These are phyloP conservation scores for Spea multiplicata DNA, from an alignment of 2,113 vertebrate species.

Conservation along the genomic window DNA sequence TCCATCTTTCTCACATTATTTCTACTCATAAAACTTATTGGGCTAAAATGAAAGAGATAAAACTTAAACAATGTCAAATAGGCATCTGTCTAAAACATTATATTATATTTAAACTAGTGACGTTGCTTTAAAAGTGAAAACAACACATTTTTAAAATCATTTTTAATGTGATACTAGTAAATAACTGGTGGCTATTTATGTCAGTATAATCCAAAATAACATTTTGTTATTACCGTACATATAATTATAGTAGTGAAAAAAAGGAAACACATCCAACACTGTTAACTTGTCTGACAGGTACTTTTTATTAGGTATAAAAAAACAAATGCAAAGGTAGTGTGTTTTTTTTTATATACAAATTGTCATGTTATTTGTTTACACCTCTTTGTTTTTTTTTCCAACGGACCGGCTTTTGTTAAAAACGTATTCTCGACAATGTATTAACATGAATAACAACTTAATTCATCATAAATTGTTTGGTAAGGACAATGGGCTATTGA, in stretches of 20 bases:
- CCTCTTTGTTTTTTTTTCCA: slow-evolving; percentile 9
- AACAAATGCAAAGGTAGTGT: slow-evolving; percentile 1
- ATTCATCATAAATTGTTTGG: slow-evolving; percentile 51
- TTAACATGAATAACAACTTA: slow-evolving; percentile 49
- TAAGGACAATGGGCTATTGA: slow-evolving; percentile 55
- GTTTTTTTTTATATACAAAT: not conserved
- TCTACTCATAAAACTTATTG: no score
- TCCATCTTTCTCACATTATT: no score
- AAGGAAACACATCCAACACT: not conserved
- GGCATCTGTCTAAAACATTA: no score
- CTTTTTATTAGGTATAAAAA: slow-evolving; percentile 2
- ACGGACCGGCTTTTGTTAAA: slow-evolving; percentile 49
- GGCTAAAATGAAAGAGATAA: no score
- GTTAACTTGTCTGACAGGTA: not conserved
- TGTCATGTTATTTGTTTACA: not conserved
- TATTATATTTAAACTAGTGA: no score
- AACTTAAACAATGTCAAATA: no score
- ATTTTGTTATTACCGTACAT: slow-evolving; percentile 14
- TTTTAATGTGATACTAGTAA: no score
- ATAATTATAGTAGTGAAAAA: slow-evolving; percentile 5
- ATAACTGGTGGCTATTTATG: no score
- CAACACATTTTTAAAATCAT: no score
- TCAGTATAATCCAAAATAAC: not conserved
- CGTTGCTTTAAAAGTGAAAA: no score
- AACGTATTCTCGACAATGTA: slow-evolving; percentile 44